Conservation (phyloP, 2,888 invertebrate species). For the Netelia fuscicornis region DNA sequence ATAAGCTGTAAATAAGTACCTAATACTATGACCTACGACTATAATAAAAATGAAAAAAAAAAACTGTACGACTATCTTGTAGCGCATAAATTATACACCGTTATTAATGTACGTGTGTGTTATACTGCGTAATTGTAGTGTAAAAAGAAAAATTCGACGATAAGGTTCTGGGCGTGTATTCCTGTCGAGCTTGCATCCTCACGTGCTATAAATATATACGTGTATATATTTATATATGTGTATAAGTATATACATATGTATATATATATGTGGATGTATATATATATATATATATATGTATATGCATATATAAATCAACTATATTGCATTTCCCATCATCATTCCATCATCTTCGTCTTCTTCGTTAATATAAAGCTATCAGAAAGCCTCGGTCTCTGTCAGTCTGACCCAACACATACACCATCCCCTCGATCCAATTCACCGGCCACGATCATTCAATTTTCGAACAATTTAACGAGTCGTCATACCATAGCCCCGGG, state of each 20-base stretch:
- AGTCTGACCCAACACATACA: background rate
- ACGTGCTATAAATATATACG: constrained; percentile 31
- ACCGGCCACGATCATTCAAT: constrained; percentile 62
- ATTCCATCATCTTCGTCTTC: constrained; percentile 50
- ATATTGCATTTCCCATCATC: constrained; percentile 53
- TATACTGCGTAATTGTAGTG: constrained; percentile 50
- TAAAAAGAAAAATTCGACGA: constrained; percentile 42
- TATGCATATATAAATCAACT: background rate
- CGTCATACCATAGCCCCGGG: constrained; percentile 9
- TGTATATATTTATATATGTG: too few species aligned
- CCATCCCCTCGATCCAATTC: constrained; percentile 54
- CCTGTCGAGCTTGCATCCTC: constrained; percentile 70
- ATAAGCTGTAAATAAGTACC: constrained; percentile 54
- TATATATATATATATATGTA: too few species aligned
- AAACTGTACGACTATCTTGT: constrained; percentile 57
- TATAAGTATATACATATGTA: too few species aligned
- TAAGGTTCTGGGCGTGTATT: constrained; percentile 62
- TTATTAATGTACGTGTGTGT: constrained; percentile 51
- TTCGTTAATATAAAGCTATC: constrained; percentile 51
- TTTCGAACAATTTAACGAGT: constrained; percentile 57
- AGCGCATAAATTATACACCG: constrained; percentile 56
- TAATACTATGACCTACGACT: constrained; percentile 62
- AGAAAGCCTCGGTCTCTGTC: constrained; percentile 30
- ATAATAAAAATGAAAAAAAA: constrained; percentile 47
- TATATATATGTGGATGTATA: too few species aligned